phyloP scores from a whole-genome alignment of 2,888 invertebrate genomes.

The Netelia fuscicornis region DNA sequence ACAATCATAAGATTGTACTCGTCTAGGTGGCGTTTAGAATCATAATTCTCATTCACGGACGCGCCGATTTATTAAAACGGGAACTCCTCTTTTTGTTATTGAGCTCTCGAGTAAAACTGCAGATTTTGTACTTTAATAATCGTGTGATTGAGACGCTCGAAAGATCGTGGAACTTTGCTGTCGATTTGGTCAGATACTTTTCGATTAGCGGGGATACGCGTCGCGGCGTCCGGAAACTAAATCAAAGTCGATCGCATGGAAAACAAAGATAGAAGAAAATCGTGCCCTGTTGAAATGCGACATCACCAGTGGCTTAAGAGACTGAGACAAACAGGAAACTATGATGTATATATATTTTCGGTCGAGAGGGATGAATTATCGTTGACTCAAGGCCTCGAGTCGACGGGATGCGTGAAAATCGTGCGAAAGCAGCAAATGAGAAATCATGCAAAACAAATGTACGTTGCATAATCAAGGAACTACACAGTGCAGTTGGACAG shows the following conservation, averaged over 20 bases:
- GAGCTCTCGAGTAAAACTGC: conserved; percentile 1
- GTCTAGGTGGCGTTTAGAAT: conserved; percentile 73
- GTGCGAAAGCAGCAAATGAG: not conserved
- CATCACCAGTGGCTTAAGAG: conserved; percentile 72
- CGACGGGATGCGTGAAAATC: not conserved
- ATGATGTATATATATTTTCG: conserved; percentile 74
- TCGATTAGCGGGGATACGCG: no score
- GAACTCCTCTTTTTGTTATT: conserved; percentile 39
- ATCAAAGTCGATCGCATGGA: conserved; percentile 34
- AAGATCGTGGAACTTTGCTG: not conserved
- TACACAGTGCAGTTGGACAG: conserved; percentile 23
- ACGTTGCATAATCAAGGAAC: conserved; percentile 9
- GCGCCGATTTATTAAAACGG: conserved; percentile 27
- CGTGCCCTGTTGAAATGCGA: conserved; percentile 56
- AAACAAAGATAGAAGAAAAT: conserved; percentile 9
- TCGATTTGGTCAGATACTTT: conserved; percentile 6
- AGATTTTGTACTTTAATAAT: conserved; percentile 69
- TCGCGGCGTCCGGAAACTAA: conserved; percentile 14
- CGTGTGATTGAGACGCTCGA: conserved; percentile 9
- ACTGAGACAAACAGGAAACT: conserved; percentile 69
- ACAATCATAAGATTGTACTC: conserved; percentile 84
- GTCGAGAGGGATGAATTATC: conserved; percentile 51
- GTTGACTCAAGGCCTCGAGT: conserved; percentile 19
- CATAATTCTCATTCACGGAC: conserved; percentile 44
- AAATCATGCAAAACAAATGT: conserved; percentile 16